Conservation (phyloP, 2,113 vertebrate species). For the Todiramphus saurophagus region DNA sequence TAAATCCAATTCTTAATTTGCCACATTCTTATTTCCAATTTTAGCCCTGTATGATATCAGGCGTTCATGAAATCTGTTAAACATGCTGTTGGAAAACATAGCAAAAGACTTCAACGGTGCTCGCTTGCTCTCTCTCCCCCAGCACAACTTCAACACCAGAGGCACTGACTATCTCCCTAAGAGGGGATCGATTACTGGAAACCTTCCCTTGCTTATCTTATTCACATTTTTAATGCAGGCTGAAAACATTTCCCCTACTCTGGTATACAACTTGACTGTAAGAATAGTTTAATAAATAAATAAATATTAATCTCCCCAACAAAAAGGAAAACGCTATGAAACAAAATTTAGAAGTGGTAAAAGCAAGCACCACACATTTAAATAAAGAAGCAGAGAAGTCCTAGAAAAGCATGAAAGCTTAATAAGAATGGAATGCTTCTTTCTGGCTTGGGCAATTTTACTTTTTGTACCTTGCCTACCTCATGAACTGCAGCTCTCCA, state of each 20-base stretch:
- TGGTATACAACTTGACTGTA: neutral
- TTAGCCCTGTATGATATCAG: neutral
- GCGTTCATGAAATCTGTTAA: neutral
- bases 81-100: neutral
- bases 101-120: neutral
- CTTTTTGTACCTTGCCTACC: neutral
- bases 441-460: neutral
- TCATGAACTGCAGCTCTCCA: neutral
- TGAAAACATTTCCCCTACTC: fast-evolving
- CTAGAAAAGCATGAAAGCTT: neutral
- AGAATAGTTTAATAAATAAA: neutral
- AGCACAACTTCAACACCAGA: neutral
- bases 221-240: neutral
- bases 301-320: neutral
- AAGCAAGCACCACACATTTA: neutral
- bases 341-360: neutral
- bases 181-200: neutral
- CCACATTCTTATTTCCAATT: neutral
- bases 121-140: neutral
- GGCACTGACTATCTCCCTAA: neutral
- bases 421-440: neutral
- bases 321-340: neutral
- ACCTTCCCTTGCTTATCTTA: neutral
- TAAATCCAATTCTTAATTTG: neutral
- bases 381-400: neutral